These are phyloP conservation scores for Hassar affinis DNA, from an alignment of 2,113 vertebrate species.

Conservation along the genomic window DNA sequence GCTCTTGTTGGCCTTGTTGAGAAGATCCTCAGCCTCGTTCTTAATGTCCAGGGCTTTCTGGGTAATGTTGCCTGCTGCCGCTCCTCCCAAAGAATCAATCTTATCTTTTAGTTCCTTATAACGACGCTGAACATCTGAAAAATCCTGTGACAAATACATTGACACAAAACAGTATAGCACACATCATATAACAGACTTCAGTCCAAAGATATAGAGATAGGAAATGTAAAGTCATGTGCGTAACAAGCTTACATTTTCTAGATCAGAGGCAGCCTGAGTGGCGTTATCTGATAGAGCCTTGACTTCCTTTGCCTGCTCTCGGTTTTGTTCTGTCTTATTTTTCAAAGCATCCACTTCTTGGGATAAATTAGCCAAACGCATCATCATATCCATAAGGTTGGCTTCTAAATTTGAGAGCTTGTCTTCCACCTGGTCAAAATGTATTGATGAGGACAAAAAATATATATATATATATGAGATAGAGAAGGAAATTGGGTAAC, in stretches of 20 bases:
- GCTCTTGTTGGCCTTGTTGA: slow-evolving; percentile 71
- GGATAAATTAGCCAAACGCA: slow-evolving; percentile 70
- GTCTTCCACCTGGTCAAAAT: slow-evolving; percentile 61
- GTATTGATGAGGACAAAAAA: not conserved
- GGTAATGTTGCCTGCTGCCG: slow-evolving; percentile 53
- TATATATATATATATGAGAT: not conserved
- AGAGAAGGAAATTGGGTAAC: not conserved
- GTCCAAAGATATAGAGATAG: not conserved
- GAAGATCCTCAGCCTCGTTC: slow-evolving; percentile 73
- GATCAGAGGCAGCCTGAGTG: slow-evolving; percentile 51
- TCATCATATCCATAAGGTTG: slow-evolving; percentile 69
- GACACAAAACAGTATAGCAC: slow-evolving; percentile 10
- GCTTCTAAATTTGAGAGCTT: slow-evolving; percentile 64
- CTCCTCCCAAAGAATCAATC: slow-evolving; percentile 60
- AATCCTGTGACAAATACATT: slow-evolving; percentile 62
- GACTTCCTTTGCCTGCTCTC: slow-evolving; percentile 66
- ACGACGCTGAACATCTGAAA: slow-evolving; percentile 68
- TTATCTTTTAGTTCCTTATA: slow-evolving; percentile 69
- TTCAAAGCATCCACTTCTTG: slow-evolving; percentile 62
- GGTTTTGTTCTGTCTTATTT: slow-evolving; percentile 65
- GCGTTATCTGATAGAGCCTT: slow-evolving; percentile 65
- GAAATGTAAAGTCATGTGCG: not conserved
- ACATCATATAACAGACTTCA: not conserved
- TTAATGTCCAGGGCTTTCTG: slow-evolving; percentile 65
- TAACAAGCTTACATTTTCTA: slow-evolving; percentile 65